These are phyloP conservation scores for Centrocercus urophasianus DNA, from an alignment of 2,113 vertebrate species.

Conservation along the genomic window DNA sequence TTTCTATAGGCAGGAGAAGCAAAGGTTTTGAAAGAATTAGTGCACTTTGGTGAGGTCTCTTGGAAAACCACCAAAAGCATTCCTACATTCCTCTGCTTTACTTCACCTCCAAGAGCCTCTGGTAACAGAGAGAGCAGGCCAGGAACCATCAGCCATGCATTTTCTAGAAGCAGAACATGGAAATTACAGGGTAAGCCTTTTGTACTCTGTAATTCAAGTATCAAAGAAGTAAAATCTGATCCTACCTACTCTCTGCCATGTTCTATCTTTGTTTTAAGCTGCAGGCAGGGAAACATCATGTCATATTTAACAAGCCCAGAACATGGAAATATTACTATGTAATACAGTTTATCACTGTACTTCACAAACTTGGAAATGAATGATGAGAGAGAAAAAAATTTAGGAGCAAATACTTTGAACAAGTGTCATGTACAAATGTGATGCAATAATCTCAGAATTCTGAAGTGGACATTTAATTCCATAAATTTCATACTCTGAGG, in stretches of 20 bases:
- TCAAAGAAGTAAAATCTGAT: slow-evolving; percentile 16
- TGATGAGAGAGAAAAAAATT: background rate
- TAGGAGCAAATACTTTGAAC: background rate
- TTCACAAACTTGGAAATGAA: background rate
- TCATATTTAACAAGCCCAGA: background rate
- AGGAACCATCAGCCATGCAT: background rate
- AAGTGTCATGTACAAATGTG: background rate
- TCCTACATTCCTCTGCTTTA: slow-evolving; percentile 58
- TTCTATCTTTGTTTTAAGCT: slow-evolving; percentile 1
- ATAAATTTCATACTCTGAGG: background rate
- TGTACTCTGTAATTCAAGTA: background rate
- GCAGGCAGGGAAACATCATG: background rate
- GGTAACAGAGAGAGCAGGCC: background rate
- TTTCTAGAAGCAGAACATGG: background rate
- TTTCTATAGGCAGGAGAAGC: slow-evolving; percentile 25
- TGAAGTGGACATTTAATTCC: background rate
- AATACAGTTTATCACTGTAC: background rate
- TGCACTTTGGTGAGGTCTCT: slow-evolving; percentile 35
- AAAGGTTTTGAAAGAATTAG: slow-evolving; percentile 51
- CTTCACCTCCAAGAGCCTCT: slow-evolving; percentile 3
- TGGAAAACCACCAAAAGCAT: slow-evolving; percentile 26
- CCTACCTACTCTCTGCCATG: background rate
- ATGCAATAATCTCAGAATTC: background rate
- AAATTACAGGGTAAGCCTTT: background rate
- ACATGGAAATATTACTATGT: background rate